Conservation (phyloP, 2,888 invertebrate genomes). For the Mythimna impura region DNA sequence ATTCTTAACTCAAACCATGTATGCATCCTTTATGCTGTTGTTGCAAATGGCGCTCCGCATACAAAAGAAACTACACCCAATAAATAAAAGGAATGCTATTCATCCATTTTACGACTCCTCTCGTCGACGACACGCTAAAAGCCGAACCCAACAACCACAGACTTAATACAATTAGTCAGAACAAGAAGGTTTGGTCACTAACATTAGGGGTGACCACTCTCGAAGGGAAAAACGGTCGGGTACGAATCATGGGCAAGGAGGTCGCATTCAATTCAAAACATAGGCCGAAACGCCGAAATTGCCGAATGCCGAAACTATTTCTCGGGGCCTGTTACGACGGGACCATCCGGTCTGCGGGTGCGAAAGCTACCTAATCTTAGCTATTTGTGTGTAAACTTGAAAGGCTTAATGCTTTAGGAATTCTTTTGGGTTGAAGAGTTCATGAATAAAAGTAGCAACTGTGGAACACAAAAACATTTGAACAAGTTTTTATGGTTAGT, state of each 20-base stretch:
- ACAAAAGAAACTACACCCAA: conserved; percentile 37
- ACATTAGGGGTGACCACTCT: conserved; percentile 57
- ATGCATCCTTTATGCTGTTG: background rate
- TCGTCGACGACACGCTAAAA: conserved; percentile 53
- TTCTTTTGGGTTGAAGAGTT: conserved; percentile 53
- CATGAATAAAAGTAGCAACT: conserved; percentile 40
- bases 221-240: conserved; percentile 57
- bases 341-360: conserved; percentile 58
- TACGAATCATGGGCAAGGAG: conserved; percentile 45
- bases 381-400: conserved; percentile 63
- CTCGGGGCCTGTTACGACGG: conserved; percentile 50
- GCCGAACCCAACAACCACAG: conserved; percentile 60
- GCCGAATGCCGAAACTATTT: conserved; percentile 62
- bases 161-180: conserved; percentile 68
- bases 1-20: background rate
- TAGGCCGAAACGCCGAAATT: conserved; percentile 54
- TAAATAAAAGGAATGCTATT: conserved; percentile 43
- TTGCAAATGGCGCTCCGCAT: background rate
- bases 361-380: conserved; percentile 54
- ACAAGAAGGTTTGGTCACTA: conserved; percentile 55
- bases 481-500: conserved; percentile 5
- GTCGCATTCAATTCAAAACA: conserved; percentile 59
- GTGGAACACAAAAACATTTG: conserved; percentile 9
- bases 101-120: conserved; percentile 48
- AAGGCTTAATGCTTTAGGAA: conserved; percentile 55